A percentile compares a stretch with the other conserved stretches of the same genome.
phyloP scores from a whole-genome alignment of 1,140 invertebrate genomes.

The Luehdorfia chinensis region DNA sequence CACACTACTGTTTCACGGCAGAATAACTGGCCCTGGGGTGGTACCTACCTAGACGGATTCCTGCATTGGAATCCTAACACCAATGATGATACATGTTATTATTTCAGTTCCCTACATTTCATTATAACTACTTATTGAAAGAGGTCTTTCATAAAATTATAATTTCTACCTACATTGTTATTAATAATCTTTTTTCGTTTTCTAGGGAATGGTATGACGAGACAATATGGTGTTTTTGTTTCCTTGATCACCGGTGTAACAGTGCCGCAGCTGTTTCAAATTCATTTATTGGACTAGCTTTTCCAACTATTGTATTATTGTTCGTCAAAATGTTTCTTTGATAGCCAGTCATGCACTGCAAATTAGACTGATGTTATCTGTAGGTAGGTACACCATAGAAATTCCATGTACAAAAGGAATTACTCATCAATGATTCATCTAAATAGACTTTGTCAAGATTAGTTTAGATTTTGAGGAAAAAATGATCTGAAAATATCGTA shows the following conservation, averaged over 20 bases:
- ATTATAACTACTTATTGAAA: too few relatives aligned
- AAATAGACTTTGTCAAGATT: too few relatives aligned
- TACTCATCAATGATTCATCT: background rate
- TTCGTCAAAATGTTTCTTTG: conserved; percentile 35
- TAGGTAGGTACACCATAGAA: background rate
- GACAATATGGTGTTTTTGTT: conserved; percentile 93
- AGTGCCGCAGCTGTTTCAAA: conserved; percentile 37
- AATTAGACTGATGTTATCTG: conserved; percentile 5
- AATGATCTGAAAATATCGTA: too few relatives aligned
- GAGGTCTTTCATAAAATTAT: too few relatives aligned
- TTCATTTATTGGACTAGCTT: conserved; percentile 40
- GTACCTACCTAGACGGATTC: too few relatives aligned
- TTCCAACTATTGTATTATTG: conserved; percentile 29
- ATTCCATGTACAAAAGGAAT: background rate
- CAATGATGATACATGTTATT: too few relatives aligned
- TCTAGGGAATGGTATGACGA: conserved; percentile 89
- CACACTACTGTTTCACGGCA: too few relatives aligned
- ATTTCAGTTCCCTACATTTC: too few relatives aligned
- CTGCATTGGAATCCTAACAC: too few relatives aligned
- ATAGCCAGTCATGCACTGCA: conserved; percentile 22
- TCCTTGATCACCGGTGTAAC: conserved; percentile 94
- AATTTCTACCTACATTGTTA: too few relatives aligned
- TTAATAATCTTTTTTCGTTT: conserved; percentile 24
- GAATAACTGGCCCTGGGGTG: too few relatives aligned
- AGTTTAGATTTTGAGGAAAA: too few relatives aligned